Evolutionary conservation across 2,888 invertebrate genomes (phyloP).

Genomic region (Perdita meconis): DNA sequence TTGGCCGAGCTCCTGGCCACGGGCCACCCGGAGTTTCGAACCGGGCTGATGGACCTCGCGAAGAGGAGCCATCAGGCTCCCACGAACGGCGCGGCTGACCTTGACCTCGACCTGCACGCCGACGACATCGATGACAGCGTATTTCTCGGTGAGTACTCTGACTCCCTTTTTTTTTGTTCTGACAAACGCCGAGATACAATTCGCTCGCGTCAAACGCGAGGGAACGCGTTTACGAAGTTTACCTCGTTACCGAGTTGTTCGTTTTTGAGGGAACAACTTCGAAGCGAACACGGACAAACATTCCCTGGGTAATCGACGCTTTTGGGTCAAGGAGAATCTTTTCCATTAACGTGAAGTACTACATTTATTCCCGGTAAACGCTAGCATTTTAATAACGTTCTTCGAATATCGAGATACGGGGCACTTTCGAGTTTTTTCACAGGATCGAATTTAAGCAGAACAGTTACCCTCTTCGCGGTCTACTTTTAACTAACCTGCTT

Average conservation of each 20-base stretch:
- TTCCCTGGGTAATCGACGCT: constrained; percentile 38
- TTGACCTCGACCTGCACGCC: constrained; percentile 77
- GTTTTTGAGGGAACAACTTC: neutral
- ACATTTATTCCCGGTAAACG: constrained; percentile 5
- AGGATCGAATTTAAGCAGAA: constrained; percentile 1
- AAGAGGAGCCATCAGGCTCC: constrained; percentile 71
- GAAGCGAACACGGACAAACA: constrained; percentile 1
- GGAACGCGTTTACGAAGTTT: neutral
- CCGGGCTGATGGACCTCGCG: constrained; percentile 74
- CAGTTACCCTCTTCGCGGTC: neutral
- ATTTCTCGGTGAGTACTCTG: constrained; percentile 81
- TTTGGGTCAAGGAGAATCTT: constrained; percentile 37
- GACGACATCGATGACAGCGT: constrained; percentile 81
- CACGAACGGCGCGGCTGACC: constrained; percentile 73
- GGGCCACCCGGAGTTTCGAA: constrained; percentile 73
- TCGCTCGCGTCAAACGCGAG: neutral
- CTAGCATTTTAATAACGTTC: constrained; percentile 19
- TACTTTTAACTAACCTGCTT: neutral
- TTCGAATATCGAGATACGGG: constrained; percentile 35
- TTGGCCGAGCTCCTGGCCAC: constrained; percentile 81
- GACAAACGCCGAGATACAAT: neutral
- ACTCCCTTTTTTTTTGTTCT: neutral
- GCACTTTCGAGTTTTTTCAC: constrained; percentile 3
- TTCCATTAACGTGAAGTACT: neutral
- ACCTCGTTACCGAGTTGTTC: neutral